Percentiles rank a stretch among this genome's conserved stretches.
phyloP scores from a whole-genome alignment of 2,797 vertebrate species.

The Pampus argenteus region DNA sequence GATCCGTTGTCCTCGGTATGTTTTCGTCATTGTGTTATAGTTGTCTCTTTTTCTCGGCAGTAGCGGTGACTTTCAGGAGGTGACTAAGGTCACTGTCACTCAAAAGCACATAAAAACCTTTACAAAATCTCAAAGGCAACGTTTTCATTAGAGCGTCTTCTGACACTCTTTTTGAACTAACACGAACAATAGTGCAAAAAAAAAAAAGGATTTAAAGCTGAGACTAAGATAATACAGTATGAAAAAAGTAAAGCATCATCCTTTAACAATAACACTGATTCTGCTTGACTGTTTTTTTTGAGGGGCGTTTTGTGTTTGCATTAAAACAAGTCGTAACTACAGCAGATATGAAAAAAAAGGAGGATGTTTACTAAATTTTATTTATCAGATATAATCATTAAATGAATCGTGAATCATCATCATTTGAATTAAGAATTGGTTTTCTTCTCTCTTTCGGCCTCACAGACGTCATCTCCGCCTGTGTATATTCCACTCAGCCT shows the following conservation, averaged over 20 bases:
- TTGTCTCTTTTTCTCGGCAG: slow-evolving; percentile 4
- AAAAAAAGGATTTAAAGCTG: no score
- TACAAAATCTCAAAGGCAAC: neutral
- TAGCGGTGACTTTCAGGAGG: neutral
- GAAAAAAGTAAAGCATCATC: no score
- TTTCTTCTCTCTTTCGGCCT: neutral
- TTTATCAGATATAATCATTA: neutral
- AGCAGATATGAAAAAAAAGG: no score
- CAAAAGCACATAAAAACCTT: neutral
- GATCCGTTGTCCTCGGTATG: slow-evolving; percentile 60
- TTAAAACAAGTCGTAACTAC: no score
- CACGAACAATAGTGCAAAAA: neutral
- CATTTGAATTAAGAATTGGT: neutral
- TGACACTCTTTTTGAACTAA: neutral
- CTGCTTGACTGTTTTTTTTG: neutral
- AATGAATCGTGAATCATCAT: no score
- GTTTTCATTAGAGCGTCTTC: neutral
- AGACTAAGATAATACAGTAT: neutral
- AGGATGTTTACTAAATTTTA: no score
- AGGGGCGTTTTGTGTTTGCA: no score
- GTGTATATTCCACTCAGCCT: slow-evolving; percentile 12
- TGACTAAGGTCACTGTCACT: neutral
- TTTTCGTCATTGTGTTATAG: slow-evolving; percentile 45
- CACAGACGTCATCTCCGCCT: slow-evolving; percentile 8
- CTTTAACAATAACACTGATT: no score